phyloP scores from a whole-genome alignment of 64 coral and sea anemone species.

The Orbicella faveolata region DNA sequence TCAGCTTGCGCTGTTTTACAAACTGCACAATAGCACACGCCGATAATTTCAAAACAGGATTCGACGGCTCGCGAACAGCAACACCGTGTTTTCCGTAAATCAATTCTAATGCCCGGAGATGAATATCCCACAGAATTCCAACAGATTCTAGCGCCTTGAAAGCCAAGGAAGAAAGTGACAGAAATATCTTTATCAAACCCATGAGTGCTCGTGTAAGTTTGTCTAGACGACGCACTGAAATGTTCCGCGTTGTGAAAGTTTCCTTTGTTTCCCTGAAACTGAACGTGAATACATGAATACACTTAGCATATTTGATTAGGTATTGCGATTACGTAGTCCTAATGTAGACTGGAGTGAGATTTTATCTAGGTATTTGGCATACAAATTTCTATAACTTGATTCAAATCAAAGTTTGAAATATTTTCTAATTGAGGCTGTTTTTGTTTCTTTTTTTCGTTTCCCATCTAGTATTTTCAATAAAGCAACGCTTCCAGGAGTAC shows the following conservation, averaged over 20 bases:
- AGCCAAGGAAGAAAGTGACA: neutral
- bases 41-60: conserved; percentile 48
- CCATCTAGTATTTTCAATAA: no score
- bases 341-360: no score
- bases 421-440: no score
- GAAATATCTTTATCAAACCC: neutral
- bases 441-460: no score
- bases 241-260: neutral
- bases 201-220: neutral
- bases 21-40: conserved; percentile 36
- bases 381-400: no score
- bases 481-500: no score
- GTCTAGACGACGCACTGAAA: neutral
- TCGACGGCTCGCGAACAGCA: conserved; percentile 13
- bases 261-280: neutral
- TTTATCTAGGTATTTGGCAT: no score
- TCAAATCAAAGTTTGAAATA: no score
- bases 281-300: neutral
- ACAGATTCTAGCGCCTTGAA: conserved; percentile 41
- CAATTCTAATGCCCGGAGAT: conserved; percentile 3
- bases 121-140: conserved; percentile 62
- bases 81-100: conserved; percentile 54
- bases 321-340: no score
- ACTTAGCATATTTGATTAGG: neutral
- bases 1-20: conserved; percentile 56